Conservation (phyloP, 2,888 invertebrate genomes). For the Tricholauxania praeusta region DNA sequence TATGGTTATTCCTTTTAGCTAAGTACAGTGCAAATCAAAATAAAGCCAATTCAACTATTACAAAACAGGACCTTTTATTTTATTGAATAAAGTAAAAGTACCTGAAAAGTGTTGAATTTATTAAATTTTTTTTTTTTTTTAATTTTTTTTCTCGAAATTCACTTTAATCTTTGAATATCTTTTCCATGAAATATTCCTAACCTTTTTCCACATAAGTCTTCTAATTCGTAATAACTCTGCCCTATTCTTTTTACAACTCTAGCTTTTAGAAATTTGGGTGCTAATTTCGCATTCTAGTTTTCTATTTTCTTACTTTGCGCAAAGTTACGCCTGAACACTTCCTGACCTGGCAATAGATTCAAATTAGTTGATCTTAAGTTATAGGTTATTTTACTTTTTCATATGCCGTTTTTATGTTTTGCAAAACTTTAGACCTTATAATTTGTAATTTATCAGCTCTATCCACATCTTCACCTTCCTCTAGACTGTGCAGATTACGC, state of each 20-base stretch:
- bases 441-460: not conserved
- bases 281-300: slow-evolving; percentile 32
- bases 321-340: slow-evolving; percentile 31
- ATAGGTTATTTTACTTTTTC: slow-evolving; percentile 3
- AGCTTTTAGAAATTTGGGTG: slow-evolving; percentile 21
- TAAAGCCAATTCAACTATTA: too few relatives aligned
- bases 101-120: too few relatives aligned
- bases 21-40: too few relatives aligned
- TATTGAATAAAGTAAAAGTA: too few relatives aligned
- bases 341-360: slow-evolving; percentile 2
- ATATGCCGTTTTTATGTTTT: slow-evolving; percentile 11
- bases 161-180: not conserved
- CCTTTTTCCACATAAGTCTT: slow-evolving; percentile 24
- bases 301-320: slow-evolving; percentile 11
- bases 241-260: slow-evolving; percentile 14
- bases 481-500: slow-evolving; percentile 3
- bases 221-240: slow-evolving; percentile 20
- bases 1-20: too few relatives aligned
- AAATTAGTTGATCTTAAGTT: slow-evolving; percentile 9
- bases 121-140: too few relatives aligned
- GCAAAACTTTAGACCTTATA: not conserved
- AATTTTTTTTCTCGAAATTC: too few relatives aligned
- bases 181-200: slow-evolving; percentile 30
- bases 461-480: not conserved
- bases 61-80: too few relatives aligned